These are phyloP conservation scores for Choristoneura fumiferana DNA, from an alignment of 1,140 invertebrate species.

Conservation along the genomic window DNA sequence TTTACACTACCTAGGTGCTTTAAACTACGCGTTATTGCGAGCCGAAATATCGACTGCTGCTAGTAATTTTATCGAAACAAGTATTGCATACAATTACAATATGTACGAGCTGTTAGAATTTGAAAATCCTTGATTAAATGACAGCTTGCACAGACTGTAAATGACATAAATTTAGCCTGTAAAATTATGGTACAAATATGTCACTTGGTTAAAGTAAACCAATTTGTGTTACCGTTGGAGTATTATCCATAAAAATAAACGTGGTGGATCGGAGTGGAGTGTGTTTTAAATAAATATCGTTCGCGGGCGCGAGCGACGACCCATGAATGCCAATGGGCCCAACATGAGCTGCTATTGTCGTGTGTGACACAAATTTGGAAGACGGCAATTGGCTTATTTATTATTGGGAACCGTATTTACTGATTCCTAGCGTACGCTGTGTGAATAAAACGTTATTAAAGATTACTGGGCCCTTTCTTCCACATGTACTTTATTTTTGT, in stretches of 20 bases:
- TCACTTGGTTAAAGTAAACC: not conserved
- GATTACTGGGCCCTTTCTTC: too few species aligned
- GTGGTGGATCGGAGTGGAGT: not conserved
- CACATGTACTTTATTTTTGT: too few species aligned
- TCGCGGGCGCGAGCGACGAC: not conserved
- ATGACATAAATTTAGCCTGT: too few species aligned
- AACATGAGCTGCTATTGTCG: constrained; percentile 12
- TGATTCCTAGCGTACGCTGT: constrained; percentile 4
- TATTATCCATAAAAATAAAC: not conserved
- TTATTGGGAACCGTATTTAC: constrained; percentile 14
- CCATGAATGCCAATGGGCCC: constrained; percentile 1
- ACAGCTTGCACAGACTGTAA: too few species aligned
- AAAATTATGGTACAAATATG: too few species aligned
- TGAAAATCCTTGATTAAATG: too few species aligned
- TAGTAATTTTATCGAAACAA: too few species aligned
- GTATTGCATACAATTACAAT: too few species aligned
- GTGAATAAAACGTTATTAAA: not conserved
- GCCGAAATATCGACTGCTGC: too few species aligned
- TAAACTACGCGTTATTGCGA: too few species aligned
- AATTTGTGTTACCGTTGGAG: not conserved
- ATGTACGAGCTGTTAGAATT: too few species aligned
- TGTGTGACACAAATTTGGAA: constrained; percentile 17
- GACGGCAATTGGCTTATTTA: constrained; percentile 18
- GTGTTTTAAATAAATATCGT: constrained; percentile 2
- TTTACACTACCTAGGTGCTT: too few species aligned